Evolutionary conservation across 1,140 invertebrate genomes (phyloP).

Genomic region (Periplaneta americana): DNA sequence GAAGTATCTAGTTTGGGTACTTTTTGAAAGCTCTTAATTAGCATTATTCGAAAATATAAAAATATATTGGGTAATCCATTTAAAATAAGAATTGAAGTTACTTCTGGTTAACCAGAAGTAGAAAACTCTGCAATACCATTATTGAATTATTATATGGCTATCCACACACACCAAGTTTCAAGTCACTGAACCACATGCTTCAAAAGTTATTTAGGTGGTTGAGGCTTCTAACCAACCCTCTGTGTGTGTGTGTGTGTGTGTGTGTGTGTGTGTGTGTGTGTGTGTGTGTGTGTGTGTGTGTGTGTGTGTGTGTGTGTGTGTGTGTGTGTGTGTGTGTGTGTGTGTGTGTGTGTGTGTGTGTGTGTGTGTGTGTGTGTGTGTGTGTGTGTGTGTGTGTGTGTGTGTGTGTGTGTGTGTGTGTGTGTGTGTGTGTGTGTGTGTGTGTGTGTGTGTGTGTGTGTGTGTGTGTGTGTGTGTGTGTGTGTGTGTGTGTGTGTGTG

Average conservation of each 20-base stretch:
- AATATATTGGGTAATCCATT: too few relatives aligned
- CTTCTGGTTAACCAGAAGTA: too few relatives aligned
- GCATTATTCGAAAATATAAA: too few relatives aligned
- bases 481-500: not conserved
- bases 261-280: constrained; percentile 22
- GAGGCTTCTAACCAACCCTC: too few relatives aligned
- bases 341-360: constrained; percentile 22
- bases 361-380: constrained; percentile 21
- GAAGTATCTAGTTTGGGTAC: too few relatives aligned
- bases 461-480: not conserved
- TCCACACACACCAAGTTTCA: too few relatives aligned
- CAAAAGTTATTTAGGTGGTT: too few relatives aligned
- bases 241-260: constrained; percentile 20
- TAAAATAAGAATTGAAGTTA: too few relatives aligned
- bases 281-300: constrained; percentile 22
- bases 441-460: not conserved
- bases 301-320: constrained; percentile 22
- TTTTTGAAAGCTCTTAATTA: too few relatives aligned
- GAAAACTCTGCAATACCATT: too few relatives aligned
- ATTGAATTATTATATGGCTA: too few relatives aligned
- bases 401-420: constrained; percentile 31
- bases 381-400: constrained; percentile 22
- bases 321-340: constrained; percentile 22
- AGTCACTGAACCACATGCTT: too few relatives aligned
- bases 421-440: constrained; percentile 30